Percentiles rank a stretch among this genome's conserved stretches.
These are phyloP conservation scores for Dichetophora obliterata DNA, from an alignment of 2,888 invertebrate genomes.

Conservation along the genomic window DNA sequence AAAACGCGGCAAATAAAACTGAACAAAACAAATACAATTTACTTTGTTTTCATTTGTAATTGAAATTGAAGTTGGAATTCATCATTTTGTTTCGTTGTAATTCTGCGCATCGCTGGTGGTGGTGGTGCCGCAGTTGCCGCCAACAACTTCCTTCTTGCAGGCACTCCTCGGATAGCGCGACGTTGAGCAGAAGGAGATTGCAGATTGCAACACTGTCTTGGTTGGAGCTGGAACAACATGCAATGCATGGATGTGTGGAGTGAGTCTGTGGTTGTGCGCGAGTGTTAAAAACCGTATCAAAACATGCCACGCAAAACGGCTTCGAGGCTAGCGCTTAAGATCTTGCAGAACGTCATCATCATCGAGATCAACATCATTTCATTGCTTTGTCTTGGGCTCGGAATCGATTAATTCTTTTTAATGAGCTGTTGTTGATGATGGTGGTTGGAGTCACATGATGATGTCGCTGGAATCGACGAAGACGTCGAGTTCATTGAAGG, in stretches of 20 bases:
- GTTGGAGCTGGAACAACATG: not conserved
- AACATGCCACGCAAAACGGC: slow-evolving; percentile 54
- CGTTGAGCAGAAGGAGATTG: not conserved
- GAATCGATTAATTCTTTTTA: not conserved
- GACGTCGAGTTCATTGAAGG: too few relatives aligned
- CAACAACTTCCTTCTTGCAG: slow-evolving; percentile 26
- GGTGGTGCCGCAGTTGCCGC: slow-evolving; percentile 10
- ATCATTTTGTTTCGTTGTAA: slow-evolving; percentile 26
- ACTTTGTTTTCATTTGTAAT: slow-evolving; percentile 42
- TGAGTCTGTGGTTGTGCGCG: slow-evolving; percentile 22
- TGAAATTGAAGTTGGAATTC: slow-evolving; percentile 40
- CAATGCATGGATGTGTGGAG: not conserved
- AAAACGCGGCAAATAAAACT: not conserved
- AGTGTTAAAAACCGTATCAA: slow-evolving; percentile 49
- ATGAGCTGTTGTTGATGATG: not conserved
- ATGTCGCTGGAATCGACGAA: too few relatives aligned
- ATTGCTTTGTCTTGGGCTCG: not conserved
- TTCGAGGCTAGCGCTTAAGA: not conserved
- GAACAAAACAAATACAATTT: slow-evolving; percentile 5
- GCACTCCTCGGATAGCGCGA: not conserved
- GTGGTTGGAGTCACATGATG: not conserved
- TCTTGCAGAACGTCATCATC: not conserved
- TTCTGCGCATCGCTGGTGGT: slow-evolving; percentile 22
- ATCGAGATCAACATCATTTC: not conserved
- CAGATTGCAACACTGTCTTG: slow-evolving; percentile 8